Percentiles rank a stretch among this genome's conserved stretches.
Evolutionary conservation across 2,797 vertebrate genomes (phyloP).

Genomic region (Tauraco hartlaubi): DNA sequence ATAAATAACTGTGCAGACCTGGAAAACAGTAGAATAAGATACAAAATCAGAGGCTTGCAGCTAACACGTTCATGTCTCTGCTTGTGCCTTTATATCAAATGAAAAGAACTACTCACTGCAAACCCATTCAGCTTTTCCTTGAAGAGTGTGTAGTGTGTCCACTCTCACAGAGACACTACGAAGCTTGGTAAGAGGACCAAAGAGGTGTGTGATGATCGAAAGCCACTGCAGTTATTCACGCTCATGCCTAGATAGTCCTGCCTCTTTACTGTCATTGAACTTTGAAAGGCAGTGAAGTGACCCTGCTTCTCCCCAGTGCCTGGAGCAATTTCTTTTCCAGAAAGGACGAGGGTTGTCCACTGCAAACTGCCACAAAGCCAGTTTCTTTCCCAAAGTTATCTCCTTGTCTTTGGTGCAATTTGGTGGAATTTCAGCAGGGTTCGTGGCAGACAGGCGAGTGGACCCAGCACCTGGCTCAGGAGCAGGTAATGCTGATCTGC

Average conservation of each 20-base stretch:
- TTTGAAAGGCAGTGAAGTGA: not conserved
- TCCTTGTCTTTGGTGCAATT: not conserved
- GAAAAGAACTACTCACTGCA: not conserved
- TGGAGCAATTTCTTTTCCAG: not conserved
- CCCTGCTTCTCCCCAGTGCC: not conserved
- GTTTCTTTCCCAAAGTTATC: not conserved
- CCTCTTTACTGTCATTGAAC: not conserved
- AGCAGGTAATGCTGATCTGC: not conserved
- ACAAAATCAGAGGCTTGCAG: not conserved
- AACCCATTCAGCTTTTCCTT: not conserved
- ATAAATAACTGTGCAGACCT: not conserved
- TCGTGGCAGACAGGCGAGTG: rapidly evolving
- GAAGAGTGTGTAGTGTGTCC: not conserved
- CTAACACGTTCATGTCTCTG: not conserved
- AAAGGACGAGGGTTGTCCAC: not conserved
- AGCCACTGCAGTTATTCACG: not conserved
- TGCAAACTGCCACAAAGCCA: rapidly evolving
- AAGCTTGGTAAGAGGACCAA: not conserved
- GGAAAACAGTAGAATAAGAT: not conserved
- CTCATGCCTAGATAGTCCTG: not conserved
- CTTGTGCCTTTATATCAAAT: not conserved
- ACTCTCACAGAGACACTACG: not conserved
- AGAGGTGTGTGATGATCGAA: not conserved
- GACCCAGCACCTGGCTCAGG: not conserved
- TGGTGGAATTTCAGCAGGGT: not conserved